Base-by-base conservation (phyloP, 64 coral and sea anemone genomes). In the Porites lutea region DNA sequence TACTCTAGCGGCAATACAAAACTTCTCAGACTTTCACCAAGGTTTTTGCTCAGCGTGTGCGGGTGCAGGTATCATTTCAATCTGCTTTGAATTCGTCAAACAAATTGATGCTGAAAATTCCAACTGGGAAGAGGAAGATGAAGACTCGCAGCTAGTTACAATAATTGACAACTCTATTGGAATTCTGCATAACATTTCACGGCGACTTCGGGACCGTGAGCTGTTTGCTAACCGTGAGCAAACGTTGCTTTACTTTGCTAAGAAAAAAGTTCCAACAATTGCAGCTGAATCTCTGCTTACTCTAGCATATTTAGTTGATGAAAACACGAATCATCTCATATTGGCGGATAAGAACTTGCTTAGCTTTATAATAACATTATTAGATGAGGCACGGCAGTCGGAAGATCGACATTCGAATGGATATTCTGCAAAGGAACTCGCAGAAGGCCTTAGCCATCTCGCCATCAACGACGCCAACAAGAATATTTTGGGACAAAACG, bases 381-480 rank as follows among this genome's bases (percentile, higher is more conserved):
- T 84, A 52, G 6, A 69, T 43, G 63, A 68, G 22, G 81, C 81
- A 16, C 67, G 46, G 11, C 44, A 84, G 18, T 67, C 81, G 3
- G 62, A 84, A 18, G 61, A 84, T 37, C 81, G 61, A 44, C 37
- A 7, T 51, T 67, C 4, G 6, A 12, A 68, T 22, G 81, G 63
- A 51, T 84, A 51, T 52, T 84, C 81, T 16, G 63, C 61, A 51
- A 84, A 84, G 6, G 81, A 84, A 52, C 81, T 84, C 68, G 81
- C 87, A 37, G 59, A 89, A 71, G 88, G 92, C 12, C 48, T 83
- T 3, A 44, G 76, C 53, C 52, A 74, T 22, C 53, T 82, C 2
- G 46, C 67, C 43, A 58, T 79, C 48, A 64, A 63, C 68, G 82
- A 94, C 76, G 46, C 71, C 44, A 95, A 95, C 51, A 95, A 95